Conservation (phyloP, 2,797 vertebrate species). For the Carapus acus region DNA sequence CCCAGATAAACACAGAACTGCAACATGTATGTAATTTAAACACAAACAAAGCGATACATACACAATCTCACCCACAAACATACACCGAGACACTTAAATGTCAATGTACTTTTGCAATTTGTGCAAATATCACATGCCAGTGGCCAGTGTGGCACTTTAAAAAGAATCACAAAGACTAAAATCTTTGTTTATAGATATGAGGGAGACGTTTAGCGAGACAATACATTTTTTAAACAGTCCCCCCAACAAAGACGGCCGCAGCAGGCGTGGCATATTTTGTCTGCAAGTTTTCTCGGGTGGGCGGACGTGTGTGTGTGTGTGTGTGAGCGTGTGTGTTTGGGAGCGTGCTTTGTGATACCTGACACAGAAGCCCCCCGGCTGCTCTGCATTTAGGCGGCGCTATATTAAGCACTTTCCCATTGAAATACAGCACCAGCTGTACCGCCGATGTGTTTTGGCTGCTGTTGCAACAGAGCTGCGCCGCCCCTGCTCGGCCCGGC, state of each 20-base stretch:
- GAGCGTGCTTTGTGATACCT: constrained; percentile 78
- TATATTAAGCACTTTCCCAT: constrained; percentile 82
- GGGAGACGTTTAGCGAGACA: too few species aligned
- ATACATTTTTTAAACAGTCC: constrained; percentile 32
- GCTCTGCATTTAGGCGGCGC: constrained; percentile 76
- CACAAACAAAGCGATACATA: too few species aligned
- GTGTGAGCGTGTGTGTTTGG: constrained; percentile 62
- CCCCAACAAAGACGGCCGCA: constrained; percentile 53
- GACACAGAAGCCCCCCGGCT: constrained; percentile 69
- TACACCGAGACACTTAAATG: too few species aligned
- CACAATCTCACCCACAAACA: too few species aligned
- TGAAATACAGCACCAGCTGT: constrained; percentile 86
- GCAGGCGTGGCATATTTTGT: constrained; percentile 59
- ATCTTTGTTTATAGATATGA: too few species aligned
- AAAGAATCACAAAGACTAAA: too few species aligned
- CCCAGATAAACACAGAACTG: too few species aligned
- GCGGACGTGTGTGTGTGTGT: constrained; percentile 42
- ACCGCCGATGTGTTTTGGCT: constrained; percentile 69
- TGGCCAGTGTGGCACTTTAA: too few species aligned
- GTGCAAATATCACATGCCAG: too few species aligned
- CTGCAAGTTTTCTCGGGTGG: constrained; percentile 49
- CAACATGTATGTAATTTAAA: too few species aligned
- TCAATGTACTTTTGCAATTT: too few species aligned
- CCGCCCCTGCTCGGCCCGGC: constrained; percentile 39
- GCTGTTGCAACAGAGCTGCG: constrained; percentile 57